Evolutionary conservation across 2,888 invertebrate genomes (phyloP), one percentile per base, ranked within the genome.

Genomic region (Leucozona laternaria): DNA sequence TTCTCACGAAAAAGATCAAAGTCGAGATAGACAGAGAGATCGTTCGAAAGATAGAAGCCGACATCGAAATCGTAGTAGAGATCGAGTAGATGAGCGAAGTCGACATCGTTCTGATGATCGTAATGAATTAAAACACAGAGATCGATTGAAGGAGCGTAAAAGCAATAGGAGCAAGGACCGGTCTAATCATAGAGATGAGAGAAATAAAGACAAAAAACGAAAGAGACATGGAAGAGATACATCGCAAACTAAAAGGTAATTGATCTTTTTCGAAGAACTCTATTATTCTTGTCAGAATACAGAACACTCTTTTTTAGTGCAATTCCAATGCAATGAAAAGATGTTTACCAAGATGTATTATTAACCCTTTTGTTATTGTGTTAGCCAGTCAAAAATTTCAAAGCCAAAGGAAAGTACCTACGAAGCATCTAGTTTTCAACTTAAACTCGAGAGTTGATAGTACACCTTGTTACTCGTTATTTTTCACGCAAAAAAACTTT

Each of bases 221-320:
- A 31, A 13, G 13, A 28, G 43, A 25, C 22, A 11, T 22, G 34
- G 5, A 2, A 34, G 60, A 45, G 40, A 64, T 40, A 6, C 2
- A 5, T 62, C 53, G 1, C 17, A 28, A 11, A 15, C 17, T 20
- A 43, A 5, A 76, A 70, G 76, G 80, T 81, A 64, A 76, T 55
- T 50, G 8, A 2, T 2, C 4, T 28, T 2, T 28, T 28, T 4
- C 28, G n/a, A n/a, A n/a, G n/a, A n/a, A n/a, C n/a, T n/a, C n/a
- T n/a, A n/a, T n/a, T n/a, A n/a, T n/a, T n/a, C n/a, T n/a, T n/a
- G n/a, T n/a, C n/a, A n/a, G n/a, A n/a, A n/a, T n/a, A n/a, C n/a
- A n/a, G n/a, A n/a, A n/a, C n/a, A n/a, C n/a, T n/a, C n/a, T n/a
- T n/a, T n/a, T n/a, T n/a, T n/a, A n/a, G n/a, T n/a, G n/a, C n/a